These are phyloP conservation scores for Anabacerthia variegaticeps DNA, from an alignment of 2,797 vertebrate genomes.

Conservation along the genomic window DNA sequence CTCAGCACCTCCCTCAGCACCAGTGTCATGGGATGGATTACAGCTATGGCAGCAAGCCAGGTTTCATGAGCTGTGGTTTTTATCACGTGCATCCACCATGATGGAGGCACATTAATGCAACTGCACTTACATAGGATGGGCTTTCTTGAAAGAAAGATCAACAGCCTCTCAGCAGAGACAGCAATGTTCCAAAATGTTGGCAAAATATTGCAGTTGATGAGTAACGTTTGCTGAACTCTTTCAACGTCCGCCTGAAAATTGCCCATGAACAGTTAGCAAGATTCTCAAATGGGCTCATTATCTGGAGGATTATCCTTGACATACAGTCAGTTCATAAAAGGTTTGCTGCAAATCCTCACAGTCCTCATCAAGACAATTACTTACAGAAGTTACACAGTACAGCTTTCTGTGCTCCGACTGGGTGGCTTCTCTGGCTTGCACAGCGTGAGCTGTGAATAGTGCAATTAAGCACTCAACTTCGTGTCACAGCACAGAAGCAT, in stretches of 20 bases:
- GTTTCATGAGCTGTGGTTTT: neutral
- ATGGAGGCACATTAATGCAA: neutral
- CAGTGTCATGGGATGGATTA: rapidly evolving
- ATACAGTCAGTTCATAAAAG: neutral
- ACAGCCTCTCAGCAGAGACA: neutral
- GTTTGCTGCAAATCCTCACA: neutral
- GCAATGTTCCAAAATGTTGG: neutral
- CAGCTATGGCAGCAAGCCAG: neutral
- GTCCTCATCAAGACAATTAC: neutral
- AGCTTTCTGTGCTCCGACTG: neutral
- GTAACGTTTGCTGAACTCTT: neutral
- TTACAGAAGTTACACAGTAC: neutral
- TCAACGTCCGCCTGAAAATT: neutral
- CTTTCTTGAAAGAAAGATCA: neutral
- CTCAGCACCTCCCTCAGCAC: neutral
- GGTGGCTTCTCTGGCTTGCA: neutral
- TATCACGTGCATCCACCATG: rapidly evolving
- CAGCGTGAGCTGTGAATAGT: neutral
- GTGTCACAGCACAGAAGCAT: neutral
- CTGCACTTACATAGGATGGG: neutral
- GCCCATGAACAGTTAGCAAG: neutral
- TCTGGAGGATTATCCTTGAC: neutral
- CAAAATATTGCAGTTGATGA: neutral
- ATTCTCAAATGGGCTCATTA: slow-evolving; percentile 13
- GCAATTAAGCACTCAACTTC: neutral